These are phyloP conservation scores for Cnemophilus loriae DNA, from an alignment of 2,113 vertebrate species.

Conservation along the genomic window DNA sequence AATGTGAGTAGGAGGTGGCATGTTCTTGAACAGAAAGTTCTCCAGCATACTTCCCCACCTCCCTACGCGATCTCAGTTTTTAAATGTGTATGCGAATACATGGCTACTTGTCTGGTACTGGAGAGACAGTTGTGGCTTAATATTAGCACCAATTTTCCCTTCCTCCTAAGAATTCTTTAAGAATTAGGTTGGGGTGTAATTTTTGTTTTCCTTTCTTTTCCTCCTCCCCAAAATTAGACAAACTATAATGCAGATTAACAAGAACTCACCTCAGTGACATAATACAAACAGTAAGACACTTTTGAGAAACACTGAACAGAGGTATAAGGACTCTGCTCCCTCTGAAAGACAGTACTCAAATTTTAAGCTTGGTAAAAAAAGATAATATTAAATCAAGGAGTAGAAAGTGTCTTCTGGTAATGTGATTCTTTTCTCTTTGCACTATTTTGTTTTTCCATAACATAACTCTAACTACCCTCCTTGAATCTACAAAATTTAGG, in stretches of 20 bases:
- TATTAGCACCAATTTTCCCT: background rate
- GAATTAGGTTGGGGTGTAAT: background rate
- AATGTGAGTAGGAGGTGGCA: slow-evolving; percentile 46
- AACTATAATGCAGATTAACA: background rate
- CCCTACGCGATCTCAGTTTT: slow-evolving; percentile 17
- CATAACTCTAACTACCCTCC: background rate
- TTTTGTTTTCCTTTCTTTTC: rapidly evolving
- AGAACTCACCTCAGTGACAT: background rate
- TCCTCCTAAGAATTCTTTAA: background rate
- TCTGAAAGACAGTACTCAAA: background rate
- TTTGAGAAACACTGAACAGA: background rate
- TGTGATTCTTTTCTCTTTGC: background rate
- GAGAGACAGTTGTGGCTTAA: background rate
- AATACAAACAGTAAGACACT: background rate
- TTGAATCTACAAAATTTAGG: background rate
- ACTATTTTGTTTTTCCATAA: background rate
- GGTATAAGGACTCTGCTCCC: background rate
- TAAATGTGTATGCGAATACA: background rate
- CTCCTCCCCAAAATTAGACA: rapidly evolving
- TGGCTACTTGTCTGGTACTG: background rate
- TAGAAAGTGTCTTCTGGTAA: background rate
- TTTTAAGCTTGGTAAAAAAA: background rate
- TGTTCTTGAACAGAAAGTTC: slow-evolving; percentile 59
- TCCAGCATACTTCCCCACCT: slow-evolving; percentile 34
- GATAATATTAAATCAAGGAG: background rate